Percentiles rank a stretch among this genome's conserved stretches.
These are phyloP conservation scores for Hypsibius dujardini DNA, from an alignment of 1,140 invertebrate species.

Conservation along the genomic window DNA sequence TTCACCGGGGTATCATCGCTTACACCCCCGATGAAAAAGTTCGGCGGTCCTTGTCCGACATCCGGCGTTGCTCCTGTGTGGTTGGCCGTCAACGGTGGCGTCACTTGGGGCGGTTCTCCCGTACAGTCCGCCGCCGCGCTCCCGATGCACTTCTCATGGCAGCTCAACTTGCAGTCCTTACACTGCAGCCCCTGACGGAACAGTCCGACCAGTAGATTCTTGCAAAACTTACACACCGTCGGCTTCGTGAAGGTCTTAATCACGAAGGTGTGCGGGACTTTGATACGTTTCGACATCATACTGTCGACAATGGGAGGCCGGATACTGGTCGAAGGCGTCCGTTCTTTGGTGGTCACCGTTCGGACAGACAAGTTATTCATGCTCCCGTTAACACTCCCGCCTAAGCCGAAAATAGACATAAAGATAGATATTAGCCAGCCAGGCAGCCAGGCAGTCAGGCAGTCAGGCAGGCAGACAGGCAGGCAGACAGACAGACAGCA, in stretches of 20 bases:
- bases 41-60: background rate
- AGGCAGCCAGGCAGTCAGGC: no score
- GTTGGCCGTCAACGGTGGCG: background rate
- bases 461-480: no score
- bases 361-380: background rate
- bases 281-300: slow-evolving; percentile 17
- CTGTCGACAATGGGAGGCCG: slow-evolving; percentile 19
- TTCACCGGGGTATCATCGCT: no score
- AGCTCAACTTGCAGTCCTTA: slow-evolving; percentile 80
- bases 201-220: slow-evolving; percentile 29
- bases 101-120: slow-evolving; percentile 46
- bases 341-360: background rate
- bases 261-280: slow-evolving; percentile 7
- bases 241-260: slow-evolving; percentile 30
- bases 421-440: no score
- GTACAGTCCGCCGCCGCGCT: slow-evolving; percentile 87
- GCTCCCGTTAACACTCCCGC: background rate
- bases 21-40: no score
- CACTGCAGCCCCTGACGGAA: slow-evolving; percentile 29
- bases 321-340: background rate
- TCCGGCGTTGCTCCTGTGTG: background rate
- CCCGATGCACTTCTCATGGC: slow-evolving; percentile 87
- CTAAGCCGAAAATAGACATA: no score
- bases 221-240: slow-evolving; percentile 30
- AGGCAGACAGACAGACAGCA: no score